phyloP scores from a whole-genome alignment of 2,888 invertebrate genomes.

The Stenichneumon culpator region DNA sequence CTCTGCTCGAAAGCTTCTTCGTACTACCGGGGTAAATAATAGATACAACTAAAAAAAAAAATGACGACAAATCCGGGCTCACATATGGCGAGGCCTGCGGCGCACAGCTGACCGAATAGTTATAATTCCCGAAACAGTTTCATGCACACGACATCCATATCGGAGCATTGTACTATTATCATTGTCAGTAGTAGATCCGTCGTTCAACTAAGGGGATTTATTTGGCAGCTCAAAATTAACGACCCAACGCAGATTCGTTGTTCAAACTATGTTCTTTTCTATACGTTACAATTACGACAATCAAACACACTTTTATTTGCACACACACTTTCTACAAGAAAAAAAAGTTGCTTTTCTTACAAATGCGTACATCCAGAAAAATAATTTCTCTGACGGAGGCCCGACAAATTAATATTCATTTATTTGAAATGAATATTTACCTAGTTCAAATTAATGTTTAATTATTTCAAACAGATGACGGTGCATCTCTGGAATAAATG shows the following conservation, averaged over 20 bases:
- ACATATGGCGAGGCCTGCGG: conserved; percentile 15
- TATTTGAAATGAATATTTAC: too few relatives aligned
- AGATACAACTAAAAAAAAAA: conserved; percentile 23
- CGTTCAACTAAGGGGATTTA: not conserved
- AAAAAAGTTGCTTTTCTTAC: too few relatives aligned
- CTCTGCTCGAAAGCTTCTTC: conserved; percentile 27
- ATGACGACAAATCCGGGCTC: not conserved
- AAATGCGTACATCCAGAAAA: too few relatives aligned
- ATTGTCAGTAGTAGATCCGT: conserved; percentile 12
- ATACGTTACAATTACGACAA: too few relatives aligned
- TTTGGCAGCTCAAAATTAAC: not conserved
- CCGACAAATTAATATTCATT: too few relatives aligned
- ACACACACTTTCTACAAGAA: too few relatives aligned
- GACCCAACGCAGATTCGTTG: not conserved
- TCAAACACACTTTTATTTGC: too few relatives aligned
- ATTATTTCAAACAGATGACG: too few relatives aligned
- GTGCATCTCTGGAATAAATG: too few relatives aligned
- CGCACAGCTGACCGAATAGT: conserved; percentile 27
- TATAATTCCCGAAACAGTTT: conserved; percentile 74
- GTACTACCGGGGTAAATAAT: conserved; percentile 30
- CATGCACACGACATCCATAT: conserved; percentile 69
- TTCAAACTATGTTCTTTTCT: not conserved
- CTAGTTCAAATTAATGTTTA: too few relatives aligned
- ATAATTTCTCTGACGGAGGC: too few relatives aligned
- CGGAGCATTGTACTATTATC: conserved; percentile 64